Percentiles rank a stretch among this genome's conserved stretches.
Evolutionary conservation across 2,113 vertebrate species (phyloP).

Genomic region (Mastomys natalensis): DNA sequence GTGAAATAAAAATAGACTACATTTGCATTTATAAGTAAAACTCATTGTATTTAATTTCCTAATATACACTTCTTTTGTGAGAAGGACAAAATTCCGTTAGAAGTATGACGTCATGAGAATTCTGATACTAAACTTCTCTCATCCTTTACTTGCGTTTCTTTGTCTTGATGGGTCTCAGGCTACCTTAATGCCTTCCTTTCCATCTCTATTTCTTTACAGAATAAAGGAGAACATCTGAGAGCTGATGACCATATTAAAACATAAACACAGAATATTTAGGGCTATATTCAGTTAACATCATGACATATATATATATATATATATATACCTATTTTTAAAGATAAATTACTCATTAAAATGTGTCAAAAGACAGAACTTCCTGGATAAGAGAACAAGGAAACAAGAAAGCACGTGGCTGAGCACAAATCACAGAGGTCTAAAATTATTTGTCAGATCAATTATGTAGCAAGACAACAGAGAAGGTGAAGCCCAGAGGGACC

Average conservation of each 20-base stretch:
- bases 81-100: slow-evolving; percentile 13
- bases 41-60: slow-evolving; percentile 1
- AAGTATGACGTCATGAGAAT: background rate
- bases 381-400: background rate
- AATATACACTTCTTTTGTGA: slow-evolving; percentile 7
- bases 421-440: background rate
- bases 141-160: background rate
- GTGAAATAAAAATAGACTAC: background rate
- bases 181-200: background rate
- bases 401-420: background rate
- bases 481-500: background rate
- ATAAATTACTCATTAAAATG: background rate
- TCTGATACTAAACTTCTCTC: background rate
- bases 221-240: background rate
- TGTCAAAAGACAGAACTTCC: slow-evolving; percentile 36
- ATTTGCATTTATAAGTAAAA: slow-evolving; percentile 40
- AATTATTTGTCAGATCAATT: background rate
- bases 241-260: background rate
- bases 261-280: background rate
- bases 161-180: background rate
- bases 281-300: background rate
- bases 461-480: background rate
- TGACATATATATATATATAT: background rate
- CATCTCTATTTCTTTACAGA: slow-evolving; percentile 32
- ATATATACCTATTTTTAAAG: background rate